Evolutionary conservation across 1,140 invertebrate genomes (phyloP).

Genomic region (Ylistrum balloti): DNA sequence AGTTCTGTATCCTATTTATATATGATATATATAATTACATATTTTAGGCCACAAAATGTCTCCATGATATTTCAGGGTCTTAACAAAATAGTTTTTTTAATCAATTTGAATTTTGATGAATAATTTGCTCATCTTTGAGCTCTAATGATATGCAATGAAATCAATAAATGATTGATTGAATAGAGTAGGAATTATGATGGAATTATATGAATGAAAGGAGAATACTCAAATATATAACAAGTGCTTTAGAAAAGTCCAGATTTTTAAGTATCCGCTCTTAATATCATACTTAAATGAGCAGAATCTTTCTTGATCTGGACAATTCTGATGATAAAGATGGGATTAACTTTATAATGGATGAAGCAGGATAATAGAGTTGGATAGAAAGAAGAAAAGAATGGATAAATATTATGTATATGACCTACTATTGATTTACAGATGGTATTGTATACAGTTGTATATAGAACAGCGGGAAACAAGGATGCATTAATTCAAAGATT

Average conservation of each 20-base stretch:
- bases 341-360: neutral
- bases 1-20: too few species aligned
- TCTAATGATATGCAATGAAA: too few species aligned
- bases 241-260: neutral
- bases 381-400: neutral
- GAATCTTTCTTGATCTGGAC: neutral
- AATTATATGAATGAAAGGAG: neutral
- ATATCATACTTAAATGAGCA: neutral
- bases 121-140: too few species aligned
- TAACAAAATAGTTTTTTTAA: too few species aligned
- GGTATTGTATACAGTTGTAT: neutral
- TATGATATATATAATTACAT: too few species aligned
- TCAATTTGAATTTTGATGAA: too few species aligned
- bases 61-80: too few species aligned
- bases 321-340: neutral
- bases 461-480: neutral
- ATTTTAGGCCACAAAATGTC: too few species aligned
- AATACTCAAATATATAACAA: neutral
- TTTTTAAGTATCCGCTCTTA: neutral
- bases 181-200: too few species aligned
- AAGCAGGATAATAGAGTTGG: neutral
- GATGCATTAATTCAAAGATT: neutral
- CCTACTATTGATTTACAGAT: neutral
- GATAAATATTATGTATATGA: conserved; percentile 11
- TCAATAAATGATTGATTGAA: too few species aligned